These are phyloP conservation scores for Apostichopus californicus DNA, from an alignment of 35 echinoderm and acorn worm species.

Conservation along the genomic window DNA sequence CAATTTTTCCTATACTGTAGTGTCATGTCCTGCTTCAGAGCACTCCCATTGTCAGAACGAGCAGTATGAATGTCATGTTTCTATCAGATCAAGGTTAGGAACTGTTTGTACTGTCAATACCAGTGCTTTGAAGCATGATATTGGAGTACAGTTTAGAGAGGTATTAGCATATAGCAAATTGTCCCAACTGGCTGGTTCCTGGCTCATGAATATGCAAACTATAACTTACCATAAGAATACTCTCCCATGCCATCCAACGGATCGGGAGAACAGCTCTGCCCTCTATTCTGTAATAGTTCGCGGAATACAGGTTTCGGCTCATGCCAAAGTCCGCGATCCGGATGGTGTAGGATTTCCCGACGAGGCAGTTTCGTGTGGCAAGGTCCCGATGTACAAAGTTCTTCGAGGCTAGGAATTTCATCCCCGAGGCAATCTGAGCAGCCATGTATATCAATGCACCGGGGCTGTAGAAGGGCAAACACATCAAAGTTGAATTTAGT, in stretches of 20 bases:
- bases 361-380: constrained; percentile 92
- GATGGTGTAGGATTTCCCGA: constrained; percentile 85
- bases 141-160: too few species aligned
- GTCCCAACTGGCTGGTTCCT: too few species aligned
- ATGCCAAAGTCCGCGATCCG: constrained; percentile 98
- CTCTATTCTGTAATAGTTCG: constrained; percentile 96
- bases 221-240: constrained; percentile 82
- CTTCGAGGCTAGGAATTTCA: constrained; percentile 89
- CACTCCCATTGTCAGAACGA: too few species aligned
- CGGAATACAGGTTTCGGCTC: constrained; percentile 90
- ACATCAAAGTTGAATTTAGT: not conserved
- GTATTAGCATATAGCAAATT: too few species aligned
- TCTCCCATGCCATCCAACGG: constrained; percentile 97
- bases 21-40: too few species aligned
- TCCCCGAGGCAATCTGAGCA: constrained; percentile 88
- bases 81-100: too few species aligned
- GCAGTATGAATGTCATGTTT: too few species aligned
- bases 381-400: constrained; percentile 97
- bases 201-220: too few species aligned
- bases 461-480: constrained; percentile 57
- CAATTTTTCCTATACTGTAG: too few species aligned
- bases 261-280: constrained; percentile 91
- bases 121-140: too few species aligned
- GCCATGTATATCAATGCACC: constrained; percentile 94
- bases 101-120: too few species aligned